Evolutionary conservation across 2,797 vertebrate genomes (phyloP), one percentile per base, ranked within the genome.

Genomic region (Cynopterus sphinx): DNA sequence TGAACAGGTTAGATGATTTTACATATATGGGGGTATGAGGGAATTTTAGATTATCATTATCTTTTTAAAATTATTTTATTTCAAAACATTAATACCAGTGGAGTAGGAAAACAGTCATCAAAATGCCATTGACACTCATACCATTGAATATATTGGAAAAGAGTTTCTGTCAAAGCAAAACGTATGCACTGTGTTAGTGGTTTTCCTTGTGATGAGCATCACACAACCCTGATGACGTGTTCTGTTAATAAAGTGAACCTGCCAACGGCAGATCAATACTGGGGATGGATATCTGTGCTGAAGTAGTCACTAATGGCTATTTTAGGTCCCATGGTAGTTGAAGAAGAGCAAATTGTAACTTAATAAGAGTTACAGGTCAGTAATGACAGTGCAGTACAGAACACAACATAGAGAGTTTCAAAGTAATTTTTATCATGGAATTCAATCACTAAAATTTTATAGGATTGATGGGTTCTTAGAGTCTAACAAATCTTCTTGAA

Each of bases 291-390:
- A 90, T 88, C 74, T 67, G 7, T 67, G n/a, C 21, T 90, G 16
- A 94, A 74, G 33, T 65, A 31, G 51, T 95, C 74, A 84, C 51
- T 73, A 96, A 95, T 77, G 41, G 78, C 63, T 95, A 12, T 55
- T 61, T 9, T 63, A 90, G 39, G 68, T 95, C 70, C 53, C 67
- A 88, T 39, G 36, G 49, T 24, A 92, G 53, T 5, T 55, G 21
- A 87, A 82, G 70, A 92, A 65, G 33, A 95, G 16, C 26, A 97
- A 91, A 89, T 77, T 63, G 3, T 92, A 61, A 91, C 65, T 96
- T 94, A 92, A 89, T 83, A 87, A 88, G 46, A 67, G 22, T 86
- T 83, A 78, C 46, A 96, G 53, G 28, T 92, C 88, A 94, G 28
- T 89, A 83, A 95, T 79, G 65, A 88, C 36, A 86, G 28, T 94